A percentile compares a stretch with the other conserved stretches of the same genome.
Evolutionary conservation across 2,113 vertebrate species (phyloP).

Genomic region (Hucho hucho): DNA sequence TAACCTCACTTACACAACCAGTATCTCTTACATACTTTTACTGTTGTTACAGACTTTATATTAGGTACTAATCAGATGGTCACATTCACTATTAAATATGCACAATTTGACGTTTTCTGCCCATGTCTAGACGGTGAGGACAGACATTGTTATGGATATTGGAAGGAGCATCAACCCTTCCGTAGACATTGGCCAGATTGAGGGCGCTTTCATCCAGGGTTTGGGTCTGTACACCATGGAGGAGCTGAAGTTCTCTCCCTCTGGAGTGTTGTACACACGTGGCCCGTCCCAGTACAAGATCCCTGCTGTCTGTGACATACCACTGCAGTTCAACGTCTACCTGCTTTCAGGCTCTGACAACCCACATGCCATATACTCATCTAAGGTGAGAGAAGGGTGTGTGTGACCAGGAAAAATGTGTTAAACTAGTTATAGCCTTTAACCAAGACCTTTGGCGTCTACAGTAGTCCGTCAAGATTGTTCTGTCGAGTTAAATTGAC

Average conservation of each 20-base stretch:
- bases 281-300: conserved; percentile 76
- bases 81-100: too few relatives aligned
- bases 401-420: too few relatives aligned
- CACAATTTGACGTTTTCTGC: conserved; percentile 26
- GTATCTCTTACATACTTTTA: too few relatives aligned
- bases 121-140: conserved; percentile 69
- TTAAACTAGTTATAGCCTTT: too few relatives aligned
- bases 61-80: not conserved
- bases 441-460: too few relatives aligned
- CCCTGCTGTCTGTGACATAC: conserved; percentile 72
- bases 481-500: too few relatives aligned
- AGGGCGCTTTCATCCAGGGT: conserved; percentile 75
- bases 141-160: conserved; percentile 76
- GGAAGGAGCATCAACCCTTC: conserved; percentile 76
- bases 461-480: too few relatives aligned
- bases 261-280: conserved; percentile 64
- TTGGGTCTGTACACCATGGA: conserved; percentile 75
- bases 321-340: conserved; percentile 68
- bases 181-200: conserved; percentile 74
- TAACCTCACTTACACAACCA: conserved; percentile 30
- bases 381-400: conserved; percentile 63
- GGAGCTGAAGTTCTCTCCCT: conserved; percentile 72
- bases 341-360: conserved; percentile 65
- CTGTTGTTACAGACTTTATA: not conserved
- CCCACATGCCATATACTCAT: conserved; percentile 72